Conservation (phyloP, 2,113 vertebrate species). For the Mesocricetus auratus region DNA sequence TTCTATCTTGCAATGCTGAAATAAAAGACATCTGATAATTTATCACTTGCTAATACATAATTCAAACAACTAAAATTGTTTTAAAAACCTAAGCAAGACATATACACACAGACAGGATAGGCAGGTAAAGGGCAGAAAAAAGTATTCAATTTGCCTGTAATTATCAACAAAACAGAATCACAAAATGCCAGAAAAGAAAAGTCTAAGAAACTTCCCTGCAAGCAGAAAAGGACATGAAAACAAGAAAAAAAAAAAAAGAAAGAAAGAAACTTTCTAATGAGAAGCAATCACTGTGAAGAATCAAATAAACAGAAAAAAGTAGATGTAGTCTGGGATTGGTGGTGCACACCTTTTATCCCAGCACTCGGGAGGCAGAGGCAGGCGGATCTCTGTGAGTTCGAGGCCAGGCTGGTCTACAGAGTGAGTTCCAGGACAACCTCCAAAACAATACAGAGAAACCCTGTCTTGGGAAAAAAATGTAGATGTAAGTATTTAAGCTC, state of each 20-base stretch:
- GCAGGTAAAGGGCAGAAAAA: neutral
- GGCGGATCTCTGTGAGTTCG: no score
- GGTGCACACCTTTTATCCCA: no score
- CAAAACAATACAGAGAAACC: no score
- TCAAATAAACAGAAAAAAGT: neutral
- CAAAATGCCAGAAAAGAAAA: neutral
- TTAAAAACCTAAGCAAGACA: neutral
- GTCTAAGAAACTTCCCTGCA: neutral
- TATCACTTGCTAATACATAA: neutral
- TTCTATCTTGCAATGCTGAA: slow-evolving; percentile 14
- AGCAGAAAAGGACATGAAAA: neutral
- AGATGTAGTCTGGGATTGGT: no score
- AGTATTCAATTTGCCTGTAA: neutral
- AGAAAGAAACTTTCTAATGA: slow-evolving; percentile 23
- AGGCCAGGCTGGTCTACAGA: no score
- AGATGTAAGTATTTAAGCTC: slow-evolving; percentile 29
- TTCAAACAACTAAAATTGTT: slow-evolving; percentile 46
- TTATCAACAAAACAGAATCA: slow-evolving; percentile 20
- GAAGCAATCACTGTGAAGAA: slow-evolving; percentile 3
- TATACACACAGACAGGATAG: neutral
- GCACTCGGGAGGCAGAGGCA: no score
- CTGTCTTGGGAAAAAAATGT: neutral
- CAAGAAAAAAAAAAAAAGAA: neutral
- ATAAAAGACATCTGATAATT: neutral
- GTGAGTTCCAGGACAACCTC: no score